These are phyloP conservation scores for Melitaea athalia DNA, from an alignment of 2,888 invertebrate genomes.

Conservation along the genomic window DNA sequence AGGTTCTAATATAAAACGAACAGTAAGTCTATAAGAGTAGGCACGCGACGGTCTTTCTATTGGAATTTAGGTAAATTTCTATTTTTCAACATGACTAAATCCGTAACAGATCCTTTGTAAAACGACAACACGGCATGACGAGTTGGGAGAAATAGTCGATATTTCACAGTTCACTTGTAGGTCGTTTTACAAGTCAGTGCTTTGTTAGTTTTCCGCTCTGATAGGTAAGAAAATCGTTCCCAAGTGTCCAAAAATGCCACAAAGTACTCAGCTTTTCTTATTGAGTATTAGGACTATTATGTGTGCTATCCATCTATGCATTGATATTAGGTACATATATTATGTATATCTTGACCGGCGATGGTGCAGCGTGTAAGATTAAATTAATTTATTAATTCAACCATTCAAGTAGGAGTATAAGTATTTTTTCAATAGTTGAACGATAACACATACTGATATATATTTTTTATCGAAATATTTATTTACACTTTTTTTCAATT, in stretches of 20 bases:
- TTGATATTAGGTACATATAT: no score
- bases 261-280: neutral
- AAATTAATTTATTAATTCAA: no score
- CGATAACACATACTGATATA: no score
- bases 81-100: slow-evolving; percentile 67
- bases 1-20: slow-evolving; percentile 72
- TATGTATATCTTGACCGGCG: no score
- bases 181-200: slow-evolving; percentile 27
- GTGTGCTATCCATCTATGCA: no score
- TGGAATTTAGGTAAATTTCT: slow-evolving; percentile 66
- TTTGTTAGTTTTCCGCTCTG: slow-evolving; percentile 26
- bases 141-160: slow-evolving; percentile 30
- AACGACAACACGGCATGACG: slow-evolving; percentile 41
- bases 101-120: slow-evolving; percentile 56
- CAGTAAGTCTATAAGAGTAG: slow-evolving; percentile 60
- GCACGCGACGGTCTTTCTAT: slow-evolving; percentile 55
- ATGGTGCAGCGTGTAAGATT: no score
- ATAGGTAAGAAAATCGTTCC: neutral
- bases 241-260: neutral
- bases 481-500: no score
- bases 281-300: no score
- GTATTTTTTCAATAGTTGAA: no score
- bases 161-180: slow-evolving; percentile 29
- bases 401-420: no score
- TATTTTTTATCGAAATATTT: no score